These are phyloP conservation scores for Mantis religiosa DNA, from an alignment of 2,888 invertebrate species.

Conservation along the genomic window DNA sequence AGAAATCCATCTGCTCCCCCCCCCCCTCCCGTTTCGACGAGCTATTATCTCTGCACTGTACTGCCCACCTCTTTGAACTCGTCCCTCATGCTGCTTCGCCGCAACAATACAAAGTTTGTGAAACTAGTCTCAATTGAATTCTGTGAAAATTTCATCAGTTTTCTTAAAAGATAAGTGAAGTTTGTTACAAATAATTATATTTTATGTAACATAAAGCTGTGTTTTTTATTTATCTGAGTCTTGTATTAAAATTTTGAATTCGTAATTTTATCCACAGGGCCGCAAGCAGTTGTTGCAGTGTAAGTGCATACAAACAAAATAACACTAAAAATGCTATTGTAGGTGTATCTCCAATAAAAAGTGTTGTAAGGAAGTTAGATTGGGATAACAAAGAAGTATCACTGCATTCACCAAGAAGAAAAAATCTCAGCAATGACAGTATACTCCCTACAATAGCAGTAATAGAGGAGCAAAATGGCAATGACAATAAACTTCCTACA, in stretches of 20 bases:
- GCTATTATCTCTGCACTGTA: too few species aligned
- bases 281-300: neutral
- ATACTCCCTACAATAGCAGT: neutral
- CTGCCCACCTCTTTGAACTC: too few species aligned
- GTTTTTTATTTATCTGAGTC: too few species aligned
- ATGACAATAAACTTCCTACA: neutral
- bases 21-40: too few species aligned
- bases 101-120: too few species aligned
- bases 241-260: neutral
- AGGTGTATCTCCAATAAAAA: neutral
- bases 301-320: neutral
- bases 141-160: too few species aligned
- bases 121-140: too few species aligned
- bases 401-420: neutral
- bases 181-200: too few species aligned
- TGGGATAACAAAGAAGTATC: constrained; percentile 19
- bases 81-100: too few species aligned
- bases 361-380: neutral
- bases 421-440: neutral
- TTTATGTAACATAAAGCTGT: too few species aligned
- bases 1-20: too few species aligned
- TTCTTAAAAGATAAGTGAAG: too few species aligned
- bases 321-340: neutral
- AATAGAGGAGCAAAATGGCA: neutral
- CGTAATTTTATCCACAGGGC: neutral